Base-by-base conservation (phyloP, 2,888 invertebrate species). In the Eupithecia exiguata region DNA sequence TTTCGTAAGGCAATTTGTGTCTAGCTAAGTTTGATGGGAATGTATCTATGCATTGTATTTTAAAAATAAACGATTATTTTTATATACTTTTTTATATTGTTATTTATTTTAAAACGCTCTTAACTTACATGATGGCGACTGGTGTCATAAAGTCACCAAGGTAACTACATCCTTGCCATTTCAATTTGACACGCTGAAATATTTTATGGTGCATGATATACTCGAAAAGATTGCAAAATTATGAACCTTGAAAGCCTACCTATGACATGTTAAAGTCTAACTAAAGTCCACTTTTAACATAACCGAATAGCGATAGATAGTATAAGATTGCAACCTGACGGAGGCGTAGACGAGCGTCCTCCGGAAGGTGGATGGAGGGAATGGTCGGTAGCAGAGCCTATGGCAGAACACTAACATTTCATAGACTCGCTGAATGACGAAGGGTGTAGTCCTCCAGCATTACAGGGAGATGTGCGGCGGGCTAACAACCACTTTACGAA, bases 61-160 rank as follows among this genome's bases (percentile, higher is more conserved):
- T 49, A 3, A 9, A 9, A 49, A 49, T 49, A 49, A n/a, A 49
- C 46, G 2, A 46, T n/a, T 46, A n/a, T n/a, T n/a, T n/a, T n/a
- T n/a, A n/a, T n/a, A n/a, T n/a, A n/a, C n/a, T 7, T 43, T 16
- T 46, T 18, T 46, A 18, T 46, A 3, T 7, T n/a, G 9, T n/a
- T 49, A 49, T 7, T 7, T 49, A 21, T 61, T 61, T 30, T 5
- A 18, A 43, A 18, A 5, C 58, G 25, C 12, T 25, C 9, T 14
- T 61, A 14, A 46, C 18, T 46, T 7, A 7, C 18, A 36, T 63
- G 36, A 25, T 30, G 16, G 63, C 65, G 2, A 35, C 21, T 16
- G 65, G 43, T 69, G 71, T 14, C 30, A 70, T 72, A 72, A 76
- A 77, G 46, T 53, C 71, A 71, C 21, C 71, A 72, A 72, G 74